These are phyloP conservation scores for Cottoperca gobio DNA, from an alignment of 2,797 vertebrate genomes.

Conservation along the genomic window DNA sequence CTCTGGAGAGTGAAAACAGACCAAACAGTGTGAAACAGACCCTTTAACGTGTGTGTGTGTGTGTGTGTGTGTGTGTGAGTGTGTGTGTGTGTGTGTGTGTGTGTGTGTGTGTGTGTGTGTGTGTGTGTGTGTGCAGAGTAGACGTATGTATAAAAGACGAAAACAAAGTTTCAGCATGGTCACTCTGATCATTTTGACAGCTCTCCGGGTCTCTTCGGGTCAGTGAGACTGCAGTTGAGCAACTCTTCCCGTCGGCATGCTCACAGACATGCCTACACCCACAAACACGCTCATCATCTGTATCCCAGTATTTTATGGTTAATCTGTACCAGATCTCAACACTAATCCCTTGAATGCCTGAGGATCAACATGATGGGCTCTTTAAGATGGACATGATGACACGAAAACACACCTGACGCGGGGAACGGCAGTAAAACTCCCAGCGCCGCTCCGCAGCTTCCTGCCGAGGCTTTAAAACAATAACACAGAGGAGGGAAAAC, in stretches of 20 bases:
- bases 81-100: too few relatives aligned
- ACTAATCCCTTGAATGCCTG: slow-evolving; percentile 63
- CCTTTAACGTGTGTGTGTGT: not conserved
- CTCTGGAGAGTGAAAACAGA: too few relatives aligned
- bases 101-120: too few relatives aligned
- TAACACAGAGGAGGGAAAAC: slow-evolving; percentile 57
- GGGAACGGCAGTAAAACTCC: slow-evolving; percentile 51
- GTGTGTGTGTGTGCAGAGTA: too few relatives aligned
- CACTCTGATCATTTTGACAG: slow-evolving; percentile 2
- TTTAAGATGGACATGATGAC: slow-evolving; percentile 63
- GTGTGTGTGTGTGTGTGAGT: too few relatives aligned
- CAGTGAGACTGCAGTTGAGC: slow-evolving; percentile 28
- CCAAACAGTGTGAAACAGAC: too few relatives aligned
- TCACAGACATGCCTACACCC: slow-evolving; percentile 44
- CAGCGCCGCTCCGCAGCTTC: slow-evolving; percentile 37
- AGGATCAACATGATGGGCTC: slow-evolving; percentile 65
- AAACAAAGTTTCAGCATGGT: not conserved
- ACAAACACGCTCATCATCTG: slow-evolving; percentile 52
- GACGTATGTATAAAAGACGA: slow-evolving; percentile 3
- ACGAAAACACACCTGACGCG: slow-evolving; percentile 69
- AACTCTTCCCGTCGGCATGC: slow-evolving; percentile 2
- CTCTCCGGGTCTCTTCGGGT: slow-evolving; percentile 19
- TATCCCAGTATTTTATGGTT: slow-evolving; percentile 47
- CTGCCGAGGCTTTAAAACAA: slow-evolving; percentile 57
- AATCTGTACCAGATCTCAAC: slow-evolving; percentile 68